Conservation (phyloP, 2,113 vertebrate species). For the Neodon shergylaensis region DNA sequence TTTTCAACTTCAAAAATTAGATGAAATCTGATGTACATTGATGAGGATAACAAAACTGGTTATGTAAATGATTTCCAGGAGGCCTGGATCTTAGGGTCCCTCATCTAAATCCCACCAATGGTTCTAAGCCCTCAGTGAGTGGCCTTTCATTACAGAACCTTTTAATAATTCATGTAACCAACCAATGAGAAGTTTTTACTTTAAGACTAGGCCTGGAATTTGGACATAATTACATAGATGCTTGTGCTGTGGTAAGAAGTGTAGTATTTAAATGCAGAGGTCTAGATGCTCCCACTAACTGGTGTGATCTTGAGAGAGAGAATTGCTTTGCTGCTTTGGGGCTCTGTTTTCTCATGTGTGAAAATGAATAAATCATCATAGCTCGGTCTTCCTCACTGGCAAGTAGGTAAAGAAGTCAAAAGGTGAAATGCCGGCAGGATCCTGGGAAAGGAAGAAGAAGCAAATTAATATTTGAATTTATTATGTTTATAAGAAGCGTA, state of each 20-base stretch:
- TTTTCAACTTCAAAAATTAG: background rate
- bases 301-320: background rate
- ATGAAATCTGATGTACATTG: slow-evolving; percentile 6
- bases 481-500: background rate
- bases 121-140: background rate
- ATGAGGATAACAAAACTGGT: slow-evolving; percentile 12
- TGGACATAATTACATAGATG: background rate
- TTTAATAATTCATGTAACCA: slow-evolving; percentile 41
- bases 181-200: background rate
- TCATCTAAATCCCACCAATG: background rate
- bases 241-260: background rate
- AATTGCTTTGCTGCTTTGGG: background rate
- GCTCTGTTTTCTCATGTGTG: slow-evolving; percentile 5
- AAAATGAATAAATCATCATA: background rate
- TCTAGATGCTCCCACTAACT: background rate
- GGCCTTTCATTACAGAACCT: background rate
- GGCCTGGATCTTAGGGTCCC: background rate
- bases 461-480: slow-evolving; percentile 26
- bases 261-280: background rate
- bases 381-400: background rate
- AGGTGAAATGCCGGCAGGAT: background rate
- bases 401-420: background rate
- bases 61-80: background rate
- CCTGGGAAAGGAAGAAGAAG: slow-evolving; percentile 2
- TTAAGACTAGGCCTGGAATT: background rate